Evolutionary conservation across 2,113 vertebrate genomes (phyloP), one percentile per base, ranked within the genome.

Genomic region (Choloepus hoffmanni): DNA sequence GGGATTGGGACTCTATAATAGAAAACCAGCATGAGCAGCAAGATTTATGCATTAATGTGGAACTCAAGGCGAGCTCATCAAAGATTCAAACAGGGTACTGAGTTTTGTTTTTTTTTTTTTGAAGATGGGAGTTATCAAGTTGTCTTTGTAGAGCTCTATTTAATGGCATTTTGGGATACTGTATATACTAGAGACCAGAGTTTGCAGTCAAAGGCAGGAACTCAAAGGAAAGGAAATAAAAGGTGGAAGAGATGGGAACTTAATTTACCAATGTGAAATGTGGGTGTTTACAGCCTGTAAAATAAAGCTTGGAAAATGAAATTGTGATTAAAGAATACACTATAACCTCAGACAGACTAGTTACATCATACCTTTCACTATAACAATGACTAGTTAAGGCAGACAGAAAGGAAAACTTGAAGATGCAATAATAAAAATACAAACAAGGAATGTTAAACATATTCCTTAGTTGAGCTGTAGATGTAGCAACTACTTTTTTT

Each of bases 71-170:
- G 70, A 74, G 76, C 63, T 78, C 53, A 91, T 24, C 18, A 53
- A 85, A 93, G 78, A 82, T 73, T 72, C 8, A 45, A 77, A 91
- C 85, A 82, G 26, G 15, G 23, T 33, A 92, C 50, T 73, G 10
- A 23, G 48, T 55, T 43, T 5, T 45, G 3, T 45, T 45, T 45
- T 45, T 45, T 78, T 78, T 84, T 89, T 30, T 23, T 63, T 53
- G n/a, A 96, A 95, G 36, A 63, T 62, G 58, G 26, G 85, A 45
- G 9, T 36, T 94, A 68, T 94, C 77, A 89, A 74, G 48, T 28
- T 92, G 30, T 18, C 60, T 10, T 30, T 63, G 3, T 28, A 70
- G 45, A 88, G 24, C 33, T 95, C 74, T 88, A 0, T 79, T 85
- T 92, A 81, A 78, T 16, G 85, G 58, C 60, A 26, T 83, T 77